A percentile compares a stretch with the other conserved stretches of the same genome.
Evolutionary conservation across 2,888 invertebrate species (phyloP).

Genomic region (Drosophila flavopinicola): DNA sequence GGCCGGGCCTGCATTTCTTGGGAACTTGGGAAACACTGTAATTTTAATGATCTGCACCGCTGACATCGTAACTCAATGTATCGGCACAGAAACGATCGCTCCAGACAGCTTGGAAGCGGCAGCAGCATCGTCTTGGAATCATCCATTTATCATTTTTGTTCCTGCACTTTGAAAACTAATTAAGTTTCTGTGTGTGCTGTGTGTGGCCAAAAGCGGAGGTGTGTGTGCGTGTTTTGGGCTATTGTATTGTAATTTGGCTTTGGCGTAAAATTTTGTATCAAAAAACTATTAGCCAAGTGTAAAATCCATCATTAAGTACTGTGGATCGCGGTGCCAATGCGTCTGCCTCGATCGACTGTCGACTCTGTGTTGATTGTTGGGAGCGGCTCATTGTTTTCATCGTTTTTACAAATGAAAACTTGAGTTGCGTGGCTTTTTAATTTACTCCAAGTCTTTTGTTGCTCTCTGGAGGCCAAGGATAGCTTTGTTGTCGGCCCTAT

Average conservation of each 20-base stretch:
- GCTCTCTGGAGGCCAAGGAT: conserved; percentile 35
- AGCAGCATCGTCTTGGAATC: conserved; percentile 47
- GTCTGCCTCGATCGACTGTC: conserved; percentile 48
- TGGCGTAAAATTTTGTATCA: conserved; percentile 76
- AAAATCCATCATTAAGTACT: conserved; percentile 59
- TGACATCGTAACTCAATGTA: conserved; percentile 65
- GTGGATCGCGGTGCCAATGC: conserved; percentile 60
- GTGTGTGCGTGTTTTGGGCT: conserved; percentile 41
- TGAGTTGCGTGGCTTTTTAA: conserved; percentile 64
- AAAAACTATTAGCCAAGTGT: conserved; percentile 78
- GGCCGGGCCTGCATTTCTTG: conserved; percentile 30
- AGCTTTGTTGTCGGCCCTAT: conserved; percentile 35
- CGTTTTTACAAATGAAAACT: conserved; percentile 51
- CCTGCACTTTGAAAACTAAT: conserved; percentile 75
- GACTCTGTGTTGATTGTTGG: conserved; percentile 31
- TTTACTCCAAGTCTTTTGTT: conserved; percentile 48
- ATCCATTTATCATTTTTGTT: conserved; percentile 46
- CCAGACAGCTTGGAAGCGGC: conserved; percentile 76
- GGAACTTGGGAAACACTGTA: conserved; percentile 65
- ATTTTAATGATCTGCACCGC: conserved; percentile 73
- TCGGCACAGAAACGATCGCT: conserved; percentile 55
- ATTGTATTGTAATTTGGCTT: conserved; percentile 70
- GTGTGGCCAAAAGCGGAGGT: conserved; percentile 57
- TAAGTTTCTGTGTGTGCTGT: conserved; percentile 65
- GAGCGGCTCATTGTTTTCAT: conserved; percentile 46